A percentile compares a stretch with the other conserved stretches of the same genome.
Evolutionary conservation across 2,113 vertebrate genomes (phyloP).

Genomic region (Lasiurus cinereus): DNA sequence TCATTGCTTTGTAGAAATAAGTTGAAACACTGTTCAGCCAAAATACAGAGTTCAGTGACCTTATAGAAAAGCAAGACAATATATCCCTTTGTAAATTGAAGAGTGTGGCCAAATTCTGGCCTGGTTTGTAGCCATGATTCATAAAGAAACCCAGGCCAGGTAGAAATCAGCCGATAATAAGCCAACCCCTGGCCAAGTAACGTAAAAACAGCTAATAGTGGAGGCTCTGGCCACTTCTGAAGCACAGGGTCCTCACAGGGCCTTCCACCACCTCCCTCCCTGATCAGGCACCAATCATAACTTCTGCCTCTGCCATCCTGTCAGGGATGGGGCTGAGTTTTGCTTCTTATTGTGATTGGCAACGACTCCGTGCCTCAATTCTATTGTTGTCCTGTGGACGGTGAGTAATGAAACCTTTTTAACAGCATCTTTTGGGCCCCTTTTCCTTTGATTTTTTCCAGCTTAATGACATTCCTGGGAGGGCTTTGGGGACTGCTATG

Average conservation of each 20-base stretch:
- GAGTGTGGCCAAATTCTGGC: slow-evolving; percentile 78
- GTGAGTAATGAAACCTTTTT: slow-evolving; percentile 88
- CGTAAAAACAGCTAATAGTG: slow-evolving; percentile 76
- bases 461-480: slow-evolving; percentile 89
- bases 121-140: slow-evolving; percentile 49
- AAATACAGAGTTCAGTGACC: slow-evolving; percentile 75
- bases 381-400: slow-evolving; percentile 83
- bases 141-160: slow-evolving; percentile 80
- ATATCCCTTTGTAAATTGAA: slow-evolving; percentile 61
- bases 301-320: slow-evolving; percentile 73
- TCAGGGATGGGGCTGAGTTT: slow-evolving; percentile 74
- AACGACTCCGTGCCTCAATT: slow-evolving; percentile 79
- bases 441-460: slow-evolving; percentile 85
- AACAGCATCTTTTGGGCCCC: slow-evolving; percentile 83
- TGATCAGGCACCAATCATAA: slow-evolving; percentile 57
- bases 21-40: slow-evolving; percentile 80
- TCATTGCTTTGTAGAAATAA: slow-evolving; percentile 80
- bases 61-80: slow-evolving; percentile 67
- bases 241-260: slow-evolving; percentile 49
- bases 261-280: neutral
- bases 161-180: slow-evolving; percentile 81
- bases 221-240: slow-evolving; percentile 34
- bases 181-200: slow-evolving; percentile 78
- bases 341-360: slow-evolving; percentile 80
- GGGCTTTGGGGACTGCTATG: slow-evolving; percentile 86